These are phyloP conservation scores for Nomada fabriciana DNA, from an alignment of 2,888 invertebrate genomes.

Conservation along the genomic window DNA sequence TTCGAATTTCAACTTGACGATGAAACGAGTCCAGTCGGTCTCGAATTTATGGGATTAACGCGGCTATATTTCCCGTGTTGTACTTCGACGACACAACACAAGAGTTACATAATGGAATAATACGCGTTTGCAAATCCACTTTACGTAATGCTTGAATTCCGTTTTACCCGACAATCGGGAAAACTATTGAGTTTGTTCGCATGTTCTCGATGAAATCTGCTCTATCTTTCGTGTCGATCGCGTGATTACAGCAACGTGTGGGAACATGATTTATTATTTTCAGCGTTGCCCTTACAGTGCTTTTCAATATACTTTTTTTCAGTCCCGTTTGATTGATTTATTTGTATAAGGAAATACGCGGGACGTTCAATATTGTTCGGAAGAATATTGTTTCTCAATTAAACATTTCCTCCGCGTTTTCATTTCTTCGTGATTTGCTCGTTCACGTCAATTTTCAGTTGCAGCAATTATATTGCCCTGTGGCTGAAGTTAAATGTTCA, in stretches of 20 bases:
- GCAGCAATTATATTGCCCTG: too few relatives aligned
- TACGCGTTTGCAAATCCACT: conserved; percentile 39
- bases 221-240: conserved; percentile 16
- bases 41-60: conserved; percentile 31
- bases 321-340: too few relatives aligned
- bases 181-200: conserved; percentile 21
- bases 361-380: too few relatives aligned
- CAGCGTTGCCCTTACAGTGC: neutral
- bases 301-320: neutral
- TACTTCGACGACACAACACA: conserved; percentile 3
- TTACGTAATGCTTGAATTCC: conserved; percentile 41
- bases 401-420: too few relatives aligned
- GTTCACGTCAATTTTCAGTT: too few relatives aligned
- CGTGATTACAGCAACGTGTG: neutral
- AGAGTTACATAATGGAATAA: conserved; percentile 40
- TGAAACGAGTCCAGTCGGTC: neutral
- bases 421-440: too few relatives aligned
- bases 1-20: conserved; percentile 22
- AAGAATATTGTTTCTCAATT: too few relatives aligned
- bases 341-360: too few relatives aligned
- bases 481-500: too few relatives aligned
- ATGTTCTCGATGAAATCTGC: neutral
- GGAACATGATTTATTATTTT: conserved; percentile 10
- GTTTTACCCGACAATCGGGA: neutral
- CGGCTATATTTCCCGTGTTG: conserved; percentile 26